Evolutionary conservation across 2,888 invertebrate species (phyloP).

Genomic region (Chrysolina americana): DNA sequence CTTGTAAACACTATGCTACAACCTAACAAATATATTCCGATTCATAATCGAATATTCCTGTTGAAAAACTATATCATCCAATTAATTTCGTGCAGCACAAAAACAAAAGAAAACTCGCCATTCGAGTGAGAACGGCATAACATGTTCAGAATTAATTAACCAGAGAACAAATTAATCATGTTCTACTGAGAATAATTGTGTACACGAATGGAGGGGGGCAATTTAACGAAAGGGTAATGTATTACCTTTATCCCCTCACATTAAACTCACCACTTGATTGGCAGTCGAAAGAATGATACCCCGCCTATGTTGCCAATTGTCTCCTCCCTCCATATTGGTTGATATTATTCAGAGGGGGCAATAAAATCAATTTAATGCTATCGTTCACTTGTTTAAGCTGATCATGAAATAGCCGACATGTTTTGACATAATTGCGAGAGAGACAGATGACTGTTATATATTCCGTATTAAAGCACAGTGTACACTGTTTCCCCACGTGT

Average conservation of each 20-base stretch:
- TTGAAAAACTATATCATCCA: constrained; percentile 25
- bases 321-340: constrained; percentile 66
- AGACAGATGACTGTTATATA: constrained; percentile 48
- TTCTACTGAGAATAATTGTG: constrained; percentile 63
- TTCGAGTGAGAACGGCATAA: constrained; percentile 42
- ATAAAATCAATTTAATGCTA: constrained; percentile 71
- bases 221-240: constrained; percentile 53
- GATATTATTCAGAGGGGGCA: constrained; percentile 65
- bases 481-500: constrained; percentile 48
- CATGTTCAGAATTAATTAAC: constrained; percentile 63
- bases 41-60: constrained; percentile 25
- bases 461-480: constrained; percentile 43
- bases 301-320: constrained; percentile 64
- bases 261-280: constrained; percentile 61
- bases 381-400: constrained; percentile 60
- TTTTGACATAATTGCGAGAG: constrained; percentile 57
- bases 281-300: constrained; percentile 65
- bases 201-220: constrained; percentile 39
- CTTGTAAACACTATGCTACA: not conserved
- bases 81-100: constrained; percentile 29
- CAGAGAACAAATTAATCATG: constrained; percentile 66
- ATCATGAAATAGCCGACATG: constrained; percentile 60
- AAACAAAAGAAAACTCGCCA: constrained; percentile 35
- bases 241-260: constrained; percentile 55
- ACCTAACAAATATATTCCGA: constrained; percentile 9